These are phyloP conservation scores for Lasioglossum albipes DNA, from an alignment of 1,140 invertebrate genomes.

Conservation along the genomic window DNA sequence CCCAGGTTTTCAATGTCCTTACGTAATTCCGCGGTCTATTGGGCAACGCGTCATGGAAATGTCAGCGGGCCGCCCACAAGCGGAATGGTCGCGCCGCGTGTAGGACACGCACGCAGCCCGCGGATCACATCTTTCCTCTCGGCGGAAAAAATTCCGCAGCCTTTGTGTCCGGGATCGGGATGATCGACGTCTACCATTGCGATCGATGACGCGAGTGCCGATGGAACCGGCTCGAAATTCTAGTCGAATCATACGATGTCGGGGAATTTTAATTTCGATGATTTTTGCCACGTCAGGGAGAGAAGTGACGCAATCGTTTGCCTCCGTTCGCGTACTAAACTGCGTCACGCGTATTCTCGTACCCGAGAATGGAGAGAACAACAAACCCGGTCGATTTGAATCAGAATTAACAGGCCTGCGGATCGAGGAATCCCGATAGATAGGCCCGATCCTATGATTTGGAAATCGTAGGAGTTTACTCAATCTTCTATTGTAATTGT, in stretches of 20 bases:
- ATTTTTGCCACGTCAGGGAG: not conserved
- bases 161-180: constrained; percentile 53
- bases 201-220: too few relatives aligned
- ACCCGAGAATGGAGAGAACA: not conserved
- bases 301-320: not conserved
- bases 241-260: not conserved
- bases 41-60: constrained; percentile 67
- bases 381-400: not conserved
- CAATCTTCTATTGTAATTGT: too few relatives aligned
- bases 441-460: too few relatives aligned
- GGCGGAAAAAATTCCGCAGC: constrained; percentile 18
- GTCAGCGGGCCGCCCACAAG: constrained; percentile 68
- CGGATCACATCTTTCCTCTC: constrained; percentile 51
- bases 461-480: too few relatives aligned
- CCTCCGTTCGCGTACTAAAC: not conserved
- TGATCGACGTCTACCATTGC: constrained; percentile 31
- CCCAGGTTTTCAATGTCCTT: constrained; percentile 59
- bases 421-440: too few relatives aligned
- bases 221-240: not conserved
- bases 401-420: not conserved
- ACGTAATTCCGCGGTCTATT: constrained; percentile 64
- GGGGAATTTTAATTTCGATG: not conserved
- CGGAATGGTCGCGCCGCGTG: constrained; percentile 61
- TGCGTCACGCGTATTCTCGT: not conserved
- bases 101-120: constrained; percentile 59